Evolutionary conservation across 92 coral and sea anemone species (phyloP), one percentile per base, ranked within the genome.

Genomic region (Montipora capitata): DNA sequence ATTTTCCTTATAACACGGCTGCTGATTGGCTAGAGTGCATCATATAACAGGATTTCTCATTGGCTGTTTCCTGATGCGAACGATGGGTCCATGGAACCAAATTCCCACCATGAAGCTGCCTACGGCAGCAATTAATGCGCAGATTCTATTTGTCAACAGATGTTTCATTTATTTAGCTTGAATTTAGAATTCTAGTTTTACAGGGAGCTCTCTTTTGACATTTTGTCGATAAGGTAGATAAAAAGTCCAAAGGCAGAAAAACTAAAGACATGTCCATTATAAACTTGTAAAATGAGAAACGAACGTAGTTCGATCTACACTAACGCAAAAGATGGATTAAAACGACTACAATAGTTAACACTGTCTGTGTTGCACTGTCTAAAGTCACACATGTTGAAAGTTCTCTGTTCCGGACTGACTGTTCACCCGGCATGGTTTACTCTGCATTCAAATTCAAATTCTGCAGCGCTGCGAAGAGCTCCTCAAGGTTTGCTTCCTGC

Each of bases 21-120:
- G 77, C 77, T 72, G 77, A 72, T 72, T 72, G 78, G 78, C 78
- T 52, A 74, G 78, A 74, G 63, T 49, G 63, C 64, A 51, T 51
- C 63, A 74, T 74, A 74, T 49, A 74, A 74, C 63, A 49, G 78
- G 64, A 45, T 51, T 74, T 51, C 51, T 71, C 20, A n/a, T 16
- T 15, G 66, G 66, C 66, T 61, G 17, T 69, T 69, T 69, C 52
- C 52, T 69, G 72, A 69, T 69, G 74, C 74, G 74, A 69, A 69
- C 74, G 51, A 69, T 69, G 74, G 52, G 49, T 69, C 74, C 16
- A 41, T 38, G 49, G 74, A 69, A 69, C 74, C 74, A 69, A 69
- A 69, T 40, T 69, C 74, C 51, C 74, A 40, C 16, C 35, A 69
- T 40, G 52, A 69, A 69, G 49, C 52, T 41, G 74, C 49, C 74